Base-by-base conservation (phyloP, 1,140 invertebrate species). In the Bicyclus anynana region DNA sequence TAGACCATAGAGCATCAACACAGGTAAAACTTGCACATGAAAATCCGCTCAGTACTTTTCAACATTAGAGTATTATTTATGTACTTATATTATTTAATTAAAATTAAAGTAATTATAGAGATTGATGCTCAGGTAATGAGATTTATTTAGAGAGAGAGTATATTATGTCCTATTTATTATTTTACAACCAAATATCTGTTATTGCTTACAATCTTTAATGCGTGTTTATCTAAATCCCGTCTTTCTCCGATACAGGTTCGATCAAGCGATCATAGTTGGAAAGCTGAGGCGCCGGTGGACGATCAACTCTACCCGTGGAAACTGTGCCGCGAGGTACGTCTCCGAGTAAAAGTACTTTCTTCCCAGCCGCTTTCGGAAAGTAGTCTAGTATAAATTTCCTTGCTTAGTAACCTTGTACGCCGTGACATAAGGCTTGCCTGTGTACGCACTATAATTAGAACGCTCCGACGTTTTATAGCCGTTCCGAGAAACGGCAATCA, bases 301-400 rank as follows among this genome's bases (percentile, higher is more conserved):
- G 64, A 63, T 61, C 55, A 57, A 56, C 70, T 61, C 60, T 49
- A 55, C 50, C 53, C 79, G 81, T 86, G 83, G 82, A 86, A 87
- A 87, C 83, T 87, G 76, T 85, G 84, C 65, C 84, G 79, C 73
- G 61, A 64, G 70, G 71, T 66, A 69, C 75, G 72, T 81, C 84
- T 80, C 74, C 68, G 60, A 86, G 84, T 86, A 87, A 86, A 87
- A 87, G 83, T 86, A 84, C 83, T 87, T 86, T 87, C 84, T 87
- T 87, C 81, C n/a, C 59, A 72, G 66, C 80, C 80, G 82, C 79
- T 84, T 87, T 87, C 83, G 74, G 80, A 87, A 85, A 85, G 75
- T 74, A 65, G 81, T 78, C 73, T 77, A 68, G 74, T 73, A 76
- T 69, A 67, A 79, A 80, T 84, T 81, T 84, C 78, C 77, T 77